These are phyloP conservation scores for Drosophila neoperkinsi DNA, from an alignment of 2,888 invertebrate species.

Conservation along the genomic window DNA sequence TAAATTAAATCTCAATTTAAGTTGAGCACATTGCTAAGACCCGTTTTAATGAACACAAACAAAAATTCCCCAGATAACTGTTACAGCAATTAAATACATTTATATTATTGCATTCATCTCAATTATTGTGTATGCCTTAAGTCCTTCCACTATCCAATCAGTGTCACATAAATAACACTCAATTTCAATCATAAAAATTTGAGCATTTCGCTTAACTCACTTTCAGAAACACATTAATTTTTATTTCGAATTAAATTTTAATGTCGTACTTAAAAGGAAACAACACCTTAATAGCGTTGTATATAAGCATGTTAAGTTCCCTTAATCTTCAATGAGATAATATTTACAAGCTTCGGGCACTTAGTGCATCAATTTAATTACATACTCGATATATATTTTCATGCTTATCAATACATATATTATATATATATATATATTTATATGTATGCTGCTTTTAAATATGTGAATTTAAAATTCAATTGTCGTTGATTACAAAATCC, in stretches of 20 bases:
- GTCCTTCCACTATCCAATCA: neutral
- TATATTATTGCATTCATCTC: neutral
- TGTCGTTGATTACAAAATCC: too few species aligned
- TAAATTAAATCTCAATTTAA: conserved; percentile 15
- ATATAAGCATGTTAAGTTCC: neutral
- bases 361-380: neutral
- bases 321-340: neutral
- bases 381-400: neutral
- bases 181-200: neutral
- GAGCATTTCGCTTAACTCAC: neutral
- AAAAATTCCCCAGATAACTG: neutral
- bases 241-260: neutral
- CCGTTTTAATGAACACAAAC: neutral
- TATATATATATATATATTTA: too few species aligned
- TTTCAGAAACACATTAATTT: neutral
- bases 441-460: neutral
- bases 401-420: neutral
- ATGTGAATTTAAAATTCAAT: neutral
- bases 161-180: neutral
- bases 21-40: neutral
- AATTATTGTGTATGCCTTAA: neutral
- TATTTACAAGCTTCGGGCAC: too few species aligned
- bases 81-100: neutral
- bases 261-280: neutral
- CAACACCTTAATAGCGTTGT: too few species aligned